Evolutionary conservation across 2,113 vertebrate species (phyloP).

Genomic region (Sciurus niger): DNA sequence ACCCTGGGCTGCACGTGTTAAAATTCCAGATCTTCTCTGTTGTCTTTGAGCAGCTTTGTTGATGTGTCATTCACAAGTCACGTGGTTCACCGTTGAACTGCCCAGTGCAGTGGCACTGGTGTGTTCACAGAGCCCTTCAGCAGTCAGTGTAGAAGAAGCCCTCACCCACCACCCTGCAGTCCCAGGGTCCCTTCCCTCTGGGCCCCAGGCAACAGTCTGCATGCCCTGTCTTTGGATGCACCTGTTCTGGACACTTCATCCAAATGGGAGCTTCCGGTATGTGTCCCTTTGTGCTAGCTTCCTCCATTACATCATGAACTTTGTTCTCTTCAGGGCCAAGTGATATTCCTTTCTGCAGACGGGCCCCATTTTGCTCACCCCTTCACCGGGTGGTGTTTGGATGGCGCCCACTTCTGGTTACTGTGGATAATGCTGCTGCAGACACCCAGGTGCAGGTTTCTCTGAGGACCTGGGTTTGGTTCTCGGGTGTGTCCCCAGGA

Average conservation of each 20-base stretch:
- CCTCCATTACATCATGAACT: not conserved
- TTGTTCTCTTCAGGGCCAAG: not conserved
- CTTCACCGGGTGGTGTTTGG: not conserved
- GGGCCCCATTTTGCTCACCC: not conserved
- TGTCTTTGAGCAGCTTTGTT: not conserved
- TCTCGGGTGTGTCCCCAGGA: not conserved
- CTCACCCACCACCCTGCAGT: rapidly evolving
- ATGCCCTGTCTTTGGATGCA: not conserved
- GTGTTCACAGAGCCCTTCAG: not conserved
- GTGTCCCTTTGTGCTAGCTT: not conserved
- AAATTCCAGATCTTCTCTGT: not conserved
- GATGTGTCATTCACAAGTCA: not conserved
- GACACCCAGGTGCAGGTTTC: no score
- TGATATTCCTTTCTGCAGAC: not conserved
- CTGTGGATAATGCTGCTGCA: not conserved
- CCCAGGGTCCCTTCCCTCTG: not conserved
- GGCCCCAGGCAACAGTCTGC: not conserved
- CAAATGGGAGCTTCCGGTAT: not conserved
- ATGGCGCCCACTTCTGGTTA: not conserved
- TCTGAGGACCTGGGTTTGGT: not conserved
- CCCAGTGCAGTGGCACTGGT: not conserved
- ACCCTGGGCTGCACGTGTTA: not conserved
- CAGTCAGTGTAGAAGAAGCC: not conserved
- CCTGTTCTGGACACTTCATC: not conserved
- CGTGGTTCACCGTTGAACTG: not conserved